Evolutionary conservation across 2,797 vertebrate species (phyloP).

Genomic region (Geotrypetes seraphini): DNA sequence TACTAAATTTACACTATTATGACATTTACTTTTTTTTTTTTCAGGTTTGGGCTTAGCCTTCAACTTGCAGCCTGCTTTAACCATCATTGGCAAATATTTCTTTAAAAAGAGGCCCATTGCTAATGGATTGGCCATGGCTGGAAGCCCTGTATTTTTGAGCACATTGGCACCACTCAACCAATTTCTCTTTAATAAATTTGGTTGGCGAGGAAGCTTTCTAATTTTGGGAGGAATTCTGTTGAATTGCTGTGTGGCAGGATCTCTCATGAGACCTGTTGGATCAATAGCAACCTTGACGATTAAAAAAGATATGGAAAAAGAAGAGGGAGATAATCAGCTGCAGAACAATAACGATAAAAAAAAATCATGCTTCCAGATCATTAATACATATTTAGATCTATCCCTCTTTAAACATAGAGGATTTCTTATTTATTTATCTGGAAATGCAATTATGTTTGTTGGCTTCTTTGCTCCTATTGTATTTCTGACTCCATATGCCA

Average conservation of each 20-base stretch:
- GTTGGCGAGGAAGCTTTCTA: slow-evolving; percentile 92
- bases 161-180: slow-evolving; percentile 90
- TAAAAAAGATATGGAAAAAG: slow-evolving; percentile 52
- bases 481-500: slow-evolving; percentile 86
- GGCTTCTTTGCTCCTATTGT: slow-evolving; percentile 93
- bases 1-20: background rate
- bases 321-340: slow-evolving; percentile 7
- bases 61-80: slow-evolving; percentile 90
- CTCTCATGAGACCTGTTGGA: slow-evolving; percentile 83
- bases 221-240: slow-evolving; percentile 82
- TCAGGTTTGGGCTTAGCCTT: slow-evolving; percentile 89
- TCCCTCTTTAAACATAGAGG: slow-evolving; percentile 88
- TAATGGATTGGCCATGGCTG: slow-evolving; percentile 90
- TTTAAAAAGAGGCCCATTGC: slow-evolving; percentile 83
- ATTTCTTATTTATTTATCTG: slow-evolving; percentile 90
- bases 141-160: slow-evolving; percentile 93
- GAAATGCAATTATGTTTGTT: slow-evolving; percentile 91
- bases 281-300: slow-evolving; percentile 17
- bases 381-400: slow-evolving; percentile 83
- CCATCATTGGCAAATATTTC: slow-evolving; percentile 94
- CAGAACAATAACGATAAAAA: slow-evolving; percentile 49
- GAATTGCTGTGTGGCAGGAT: slow-evolving; percentile 86
- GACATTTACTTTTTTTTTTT: slow-evolving; percentile 20
- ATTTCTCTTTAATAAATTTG: slow-evolving; percentile 81
- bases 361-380: slow-evolving; percentile 36